Conservation (phyloP, 2,797 vertebrate species). For the Alosa sapidissima region DNA sequence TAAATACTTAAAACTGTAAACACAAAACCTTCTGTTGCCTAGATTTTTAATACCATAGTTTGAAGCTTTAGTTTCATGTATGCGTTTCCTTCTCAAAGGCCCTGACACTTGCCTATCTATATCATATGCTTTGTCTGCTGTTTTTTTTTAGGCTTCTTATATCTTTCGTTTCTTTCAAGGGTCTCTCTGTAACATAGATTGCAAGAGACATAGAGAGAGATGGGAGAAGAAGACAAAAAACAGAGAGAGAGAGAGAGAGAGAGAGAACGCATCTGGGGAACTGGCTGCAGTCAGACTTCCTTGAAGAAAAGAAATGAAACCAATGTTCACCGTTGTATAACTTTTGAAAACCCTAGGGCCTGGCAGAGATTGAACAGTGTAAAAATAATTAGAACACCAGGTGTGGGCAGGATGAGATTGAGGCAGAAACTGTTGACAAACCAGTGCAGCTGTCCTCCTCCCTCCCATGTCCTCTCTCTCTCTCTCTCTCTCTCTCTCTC, state of each 20-base stretch:
- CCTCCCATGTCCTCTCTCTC: not conserved
- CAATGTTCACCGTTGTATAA: slow-evolving; percentile 57
- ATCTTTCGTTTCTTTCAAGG: not conserved
- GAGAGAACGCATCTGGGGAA: slow-evolving; percentile 41
- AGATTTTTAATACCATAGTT: not conserved
- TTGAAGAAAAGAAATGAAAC: slow-evolving; percentile 53
- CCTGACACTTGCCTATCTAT: slow-evolving; percentile 8
- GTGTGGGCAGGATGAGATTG: slow-evolving; percentile 52
- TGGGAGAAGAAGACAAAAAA: slow-evolving; percentile 24
- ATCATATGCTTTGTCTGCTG: not conserved
- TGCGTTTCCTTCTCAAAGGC: not conserved
- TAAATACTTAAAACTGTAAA: not conserved
- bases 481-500: not conserved
- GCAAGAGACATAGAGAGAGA: not conserved
- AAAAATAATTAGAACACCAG: slow-evolving; percentile 62
- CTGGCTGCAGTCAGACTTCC: slow-evolving; percentile 49
- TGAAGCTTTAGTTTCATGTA: not conserved
- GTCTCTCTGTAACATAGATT: slow-evolving; percentile 25
- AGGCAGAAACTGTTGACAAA: slow-evolving; percentile 51
- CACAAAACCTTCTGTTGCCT: not conserved
- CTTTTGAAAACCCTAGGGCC: slow-evolving; percentile 50
- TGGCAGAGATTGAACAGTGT: slow-evolving; percentile 53
- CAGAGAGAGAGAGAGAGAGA: slow-evolving; percentile 41
- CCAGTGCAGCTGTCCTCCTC: slow-evolving; percentile 43
- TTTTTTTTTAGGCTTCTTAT: slow-evolving; percentile 1